Evolutionary conservation across 1,140 invertebrate species (phyloP).

Genomic region (Lepidurus couesii): DNA sequence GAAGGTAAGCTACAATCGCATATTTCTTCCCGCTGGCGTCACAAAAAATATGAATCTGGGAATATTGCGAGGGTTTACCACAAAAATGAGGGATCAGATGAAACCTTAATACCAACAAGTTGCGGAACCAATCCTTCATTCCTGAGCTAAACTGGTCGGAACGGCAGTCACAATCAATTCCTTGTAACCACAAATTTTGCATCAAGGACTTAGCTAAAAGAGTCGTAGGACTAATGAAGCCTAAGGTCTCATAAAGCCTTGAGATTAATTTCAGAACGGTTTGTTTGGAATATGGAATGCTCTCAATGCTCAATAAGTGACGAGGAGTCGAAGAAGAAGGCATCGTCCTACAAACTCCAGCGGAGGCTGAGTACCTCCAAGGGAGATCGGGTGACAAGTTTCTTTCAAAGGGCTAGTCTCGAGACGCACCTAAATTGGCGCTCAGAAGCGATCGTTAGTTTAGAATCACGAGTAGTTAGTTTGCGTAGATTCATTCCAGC

Average conservation of each 20-base stretch:
- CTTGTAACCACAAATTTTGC: slow-evolving; percentile 32
- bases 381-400: neutral
- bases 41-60: slow-evolving; percentile 21
- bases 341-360: neutral
- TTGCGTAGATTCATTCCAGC: slow-evolving; percentile 40
- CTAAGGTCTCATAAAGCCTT: slow-evolving; percentile 38
- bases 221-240: slow-evolving; percentile 33
- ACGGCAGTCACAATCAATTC: slow-evolving; percentile 34
- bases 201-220: slow-evolving; percentile 34
- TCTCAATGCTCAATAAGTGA: neutral
- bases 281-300: slow-evolving; percentile 1
- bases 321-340: neutral
- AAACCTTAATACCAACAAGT: neutral
- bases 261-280: slow-evolving; percentile 3
- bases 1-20: neutral
- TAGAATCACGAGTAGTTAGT: slow-evolving; percentile 38
- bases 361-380: neutral
- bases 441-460: neutral
- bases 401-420: neutral
- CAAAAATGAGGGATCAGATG: neutral
- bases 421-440: neutral
- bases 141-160: neutral
- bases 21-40: neutral
- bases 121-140: neutral
- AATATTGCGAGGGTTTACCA: neutral